Evolutionary conservation across 2,797 vertebrate genomes (phyloP), one percentile per base, ranked within the genome.

Genomic region (Buceros bicornis): DNA sequence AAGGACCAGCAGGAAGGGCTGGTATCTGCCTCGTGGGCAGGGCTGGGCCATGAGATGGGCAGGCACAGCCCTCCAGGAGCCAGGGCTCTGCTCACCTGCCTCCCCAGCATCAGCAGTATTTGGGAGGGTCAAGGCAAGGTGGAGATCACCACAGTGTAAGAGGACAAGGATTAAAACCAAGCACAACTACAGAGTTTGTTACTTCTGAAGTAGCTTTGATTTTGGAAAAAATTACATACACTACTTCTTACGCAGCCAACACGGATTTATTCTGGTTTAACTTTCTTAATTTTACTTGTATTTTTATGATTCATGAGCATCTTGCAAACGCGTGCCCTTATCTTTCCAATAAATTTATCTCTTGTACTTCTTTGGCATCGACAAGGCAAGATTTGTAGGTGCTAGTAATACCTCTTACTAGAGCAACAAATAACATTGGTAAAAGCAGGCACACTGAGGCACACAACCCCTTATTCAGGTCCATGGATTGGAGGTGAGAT

Each of bases 121-220:
- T 31, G 21, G 24, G 45, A 93, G 10, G 7, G 28, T 14, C 10
- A 91, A 69, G 43, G 60, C 22, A 69, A 61, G 20, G 3, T 17
- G 14, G 26, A 13, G 29, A 54, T 35, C 37, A 33, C 47, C 28
- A 16, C 7, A 54, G 11, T 22, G 58, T 65, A 76, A 79, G 37
- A 74, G 13, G 11, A 58, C 0, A 0, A 66, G 80, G 26, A 8
- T 21, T 48, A 56, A 87, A 70, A 33, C 0, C 11, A 82, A 67
- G 42, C 22, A 82, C 33, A 79, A 6, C 54, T 53, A 31, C 0
- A 57, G 20, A 3, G 18, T 67, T 78, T 60, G 12, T 18, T 54
- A 65, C 6, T 50, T 25, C 42, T 58, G 45, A 80, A 74, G 35
- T 26, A 73, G 42, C 31, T 88, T 74, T 64, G 28, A 37, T 61